A percentile compares a stretch with the other conserved stretches of the same genome.
phyloP scores from a whole-genome alignment of 1,140 invertebrate genomes.

The Odontomachus brunneus region DNA sequence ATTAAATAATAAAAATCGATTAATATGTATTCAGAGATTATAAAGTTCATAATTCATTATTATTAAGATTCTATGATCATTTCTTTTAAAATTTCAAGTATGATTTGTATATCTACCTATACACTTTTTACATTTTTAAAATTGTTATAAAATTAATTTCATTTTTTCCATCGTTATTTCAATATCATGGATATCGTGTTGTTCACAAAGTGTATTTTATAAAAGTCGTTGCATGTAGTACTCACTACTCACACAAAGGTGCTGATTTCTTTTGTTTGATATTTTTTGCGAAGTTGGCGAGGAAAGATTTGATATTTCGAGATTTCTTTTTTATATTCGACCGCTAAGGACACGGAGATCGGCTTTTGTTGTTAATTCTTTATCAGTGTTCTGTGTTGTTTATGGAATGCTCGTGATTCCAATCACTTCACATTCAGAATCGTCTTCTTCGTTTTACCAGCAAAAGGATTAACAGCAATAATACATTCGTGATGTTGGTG shows the following conservation, averaged over 20 bases:
- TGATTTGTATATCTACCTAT: too few species aligned
- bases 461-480: constrained; percentile 32
- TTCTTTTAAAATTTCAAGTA: too few species aligned
- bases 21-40: too few species aligned
- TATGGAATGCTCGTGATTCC: background rate
- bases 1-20: too few species aligned
- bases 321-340: constrained; percentile 1
- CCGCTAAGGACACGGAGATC: background rate
- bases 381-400: constrained; percentile 24
- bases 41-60: too few species aligned
- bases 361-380: constrained; percentile 41
- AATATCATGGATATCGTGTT: background rate
- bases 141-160: too few species aligned
- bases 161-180: constrained; percentile 23
- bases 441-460: constrained; percentile 9
- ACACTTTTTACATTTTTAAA: too few species aligned
- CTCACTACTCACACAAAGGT: constrained; percentile 61
- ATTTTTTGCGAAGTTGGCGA: background rate
- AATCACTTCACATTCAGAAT: background rate
- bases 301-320: constrained; percentile 1
- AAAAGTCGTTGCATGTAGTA: constrained; percentile 39
- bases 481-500: background rate
- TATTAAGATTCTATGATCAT: too few species aligned
- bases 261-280: constrained; percentile 46
- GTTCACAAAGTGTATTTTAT: too few species aligned